Percentiles rank a stretch among this genome's conserved stretches.
phyloP scores from a whole-genome alignment of 2,888 invertebrate genomes.

The Mythimna lalbum region DNA sequence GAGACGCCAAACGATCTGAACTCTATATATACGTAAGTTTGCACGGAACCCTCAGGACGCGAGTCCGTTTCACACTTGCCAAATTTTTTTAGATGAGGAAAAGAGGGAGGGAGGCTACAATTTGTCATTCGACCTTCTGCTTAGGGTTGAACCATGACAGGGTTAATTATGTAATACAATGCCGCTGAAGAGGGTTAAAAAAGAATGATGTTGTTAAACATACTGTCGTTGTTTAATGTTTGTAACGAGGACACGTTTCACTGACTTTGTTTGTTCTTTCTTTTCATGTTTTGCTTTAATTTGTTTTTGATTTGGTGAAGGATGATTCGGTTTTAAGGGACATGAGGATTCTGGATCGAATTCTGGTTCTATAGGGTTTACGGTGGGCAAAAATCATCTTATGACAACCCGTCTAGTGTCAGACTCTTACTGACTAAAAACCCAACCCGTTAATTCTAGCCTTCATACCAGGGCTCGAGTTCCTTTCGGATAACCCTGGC shows the following conservation, averaged over 20 bases:
- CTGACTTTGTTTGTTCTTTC: conserved; percentile 26
- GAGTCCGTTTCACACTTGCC: too few relatives aligned
- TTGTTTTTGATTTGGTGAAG: conserved; percentile 21
- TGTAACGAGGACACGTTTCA: conserved; percentile 24
- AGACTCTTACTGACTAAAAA: too few relatives aligned
- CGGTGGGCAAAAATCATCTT: too few relatives aligned
- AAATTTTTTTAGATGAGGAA: background rate
- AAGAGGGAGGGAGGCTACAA: conserved; percentile 28
- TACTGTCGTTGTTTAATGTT: conserved; percentile 51
- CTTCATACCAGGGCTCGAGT: too few relatives aligned
- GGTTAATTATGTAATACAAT: conserved; percentile 64
- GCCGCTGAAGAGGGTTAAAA: conserved; percentile 56
- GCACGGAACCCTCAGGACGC: too few relatives aligned
- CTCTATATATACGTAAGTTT: too few relatives aligned
- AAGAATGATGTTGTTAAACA: conserved; percentile 54
- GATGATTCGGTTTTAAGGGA: background rate
- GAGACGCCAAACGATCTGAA: too few relatives aligned
- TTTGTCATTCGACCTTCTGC: conserved; percentile 60
- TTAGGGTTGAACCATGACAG: conserved; percentile 50
- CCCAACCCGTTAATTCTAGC: too few relatives aligned
- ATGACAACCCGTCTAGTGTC: too few relatives aligned
- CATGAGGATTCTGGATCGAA: background rate
- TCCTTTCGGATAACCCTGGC: too few relatives aligned
- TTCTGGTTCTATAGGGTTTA: too few relatives aligned
- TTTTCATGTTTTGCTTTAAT: conserved; percentile 26